A percentile compares a stretch with the other conserved stretches of the same genome.
Evolutionary conservation across 2,888 invertebrate genomes (phyloP).

Genomic region (Drosophila meridionalis): DNA sequence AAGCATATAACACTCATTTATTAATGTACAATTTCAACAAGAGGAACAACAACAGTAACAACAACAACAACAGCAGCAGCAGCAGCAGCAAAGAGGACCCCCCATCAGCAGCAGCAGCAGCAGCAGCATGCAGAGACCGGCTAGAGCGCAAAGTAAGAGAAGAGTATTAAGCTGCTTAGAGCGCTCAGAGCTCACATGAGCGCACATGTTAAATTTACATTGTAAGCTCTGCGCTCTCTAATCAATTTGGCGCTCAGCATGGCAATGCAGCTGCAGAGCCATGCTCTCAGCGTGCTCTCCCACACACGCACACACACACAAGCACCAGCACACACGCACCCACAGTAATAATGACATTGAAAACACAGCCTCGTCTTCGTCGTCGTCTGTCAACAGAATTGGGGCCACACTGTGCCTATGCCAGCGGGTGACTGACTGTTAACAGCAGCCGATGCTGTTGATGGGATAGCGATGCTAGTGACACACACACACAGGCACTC

Average conservation of each 20-base stretch:
- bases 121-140: conserved; percentile 46
- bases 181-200: conserved; percentile 17
- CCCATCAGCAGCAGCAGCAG: conserved; percentile 7
- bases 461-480: conserved; percentile 31
- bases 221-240: conserved; percentile 60
- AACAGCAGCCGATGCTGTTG: conserved; percentile 58
- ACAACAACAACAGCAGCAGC: background rate
- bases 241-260: conserved; percentile 60
- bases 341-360: conserved; percentile 72
- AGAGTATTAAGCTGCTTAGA: conserved; percentile 29
- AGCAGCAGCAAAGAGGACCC: conserved; percentile 8
- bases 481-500: conserved; percentile 12
- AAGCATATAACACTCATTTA: conserved; percentile 80
- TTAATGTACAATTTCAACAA: conserved; percentile 75
- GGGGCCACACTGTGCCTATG: conserved; percentile 42
- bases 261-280: conserved; percentile 44
- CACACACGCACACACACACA: conserved; percentile 4
- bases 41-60: conserved; percentile 34
- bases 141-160: conserved; percentile 34
- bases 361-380: conserved; percentile 51
- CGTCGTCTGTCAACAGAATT: conserved; percentile 67
- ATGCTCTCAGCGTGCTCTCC: conserved; percentile 40
- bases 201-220: conserved; percentile 57
- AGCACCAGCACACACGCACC: conserved; percentile 20
- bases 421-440: conserved; percentile 62